Evolutionary conservation across 2,888 invertebrate genomes (phyloP), one percentile per base, ranked within the genome.

Genomic region (Nezara viridula): DNA sequence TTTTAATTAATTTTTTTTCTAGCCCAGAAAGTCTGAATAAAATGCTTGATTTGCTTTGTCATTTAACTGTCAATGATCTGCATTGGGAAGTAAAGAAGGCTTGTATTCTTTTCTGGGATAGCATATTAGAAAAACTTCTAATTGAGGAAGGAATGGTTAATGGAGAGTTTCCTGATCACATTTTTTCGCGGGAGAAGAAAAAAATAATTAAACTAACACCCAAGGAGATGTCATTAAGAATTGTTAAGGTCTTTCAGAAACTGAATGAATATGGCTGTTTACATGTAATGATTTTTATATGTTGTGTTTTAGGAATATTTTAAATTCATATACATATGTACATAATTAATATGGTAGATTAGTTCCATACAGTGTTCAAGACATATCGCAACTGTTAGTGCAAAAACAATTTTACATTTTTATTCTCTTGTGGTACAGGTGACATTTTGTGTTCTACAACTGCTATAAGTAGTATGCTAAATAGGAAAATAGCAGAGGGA

Each of bases 51-150:
- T 55, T 89, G n/a, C 89, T 90, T 85, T 47, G 88, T 86, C 66
- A 90, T 89, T 85, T 90, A 12, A 90, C 90, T 40, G 85, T 89
- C 19, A 89, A 86, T 85, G 97, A 97, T 92, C 94, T 97, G 89
- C 96, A 97, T 92, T 97, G 97, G 96, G 97, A 97, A 92, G 97
- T 97, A 0, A 96, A 96, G 92, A 93, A 95, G 0, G 95, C 94
- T 89, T 95, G 96, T 0, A 92, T 97, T 1, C 93, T 94, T 89
- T 97, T 96, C 92, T 97, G 97, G 97, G 94, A 94, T 89, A 93
- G 94, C 21, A 95, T 96, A 40, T 95, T 96, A 85, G 93, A 94
- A 44, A 94, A 94, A 0, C 94, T 95, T 88, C 93, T 97, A 16
- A 94, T 94, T 0, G 95, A 96, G 91, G 88, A 88, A 73, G 97